Conservation (phyloP, 2,888 invertebrate genomes). For the Anoplius nigerrimus region DNA sequence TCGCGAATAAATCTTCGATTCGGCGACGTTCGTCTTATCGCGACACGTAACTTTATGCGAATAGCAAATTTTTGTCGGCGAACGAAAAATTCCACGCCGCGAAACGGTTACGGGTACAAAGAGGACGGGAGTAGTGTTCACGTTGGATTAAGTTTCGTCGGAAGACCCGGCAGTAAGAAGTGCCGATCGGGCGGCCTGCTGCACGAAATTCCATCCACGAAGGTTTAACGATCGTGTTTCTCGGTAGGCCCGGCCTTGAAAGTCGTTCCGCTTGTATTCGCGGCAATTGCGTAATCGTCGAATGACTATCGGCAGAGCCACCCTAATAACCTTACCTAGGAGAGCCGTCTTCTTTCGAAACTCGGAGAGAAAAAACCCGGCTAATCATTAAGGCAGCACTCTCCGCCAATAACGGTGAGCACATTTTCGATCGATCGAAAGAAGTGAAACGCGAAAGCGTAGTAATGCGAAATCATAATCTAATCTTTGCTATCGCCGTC, state of each 20-base stretch:
- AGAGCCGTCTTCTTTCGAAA: neutral
- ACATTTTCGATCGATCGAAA: too few relatives aligned
- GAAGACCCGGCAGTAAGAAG: conserved; percentile 15
- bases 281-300: conserved; percentile 46
- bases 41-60: neutral
- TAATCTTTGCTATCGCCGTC: too few relatives aligned
- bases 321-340: neutral
- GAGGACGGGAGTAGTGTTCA: neutral
- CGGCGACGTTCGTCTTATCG: neutral
- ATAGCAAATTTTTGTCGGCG: neutral
- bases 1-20: neutral
- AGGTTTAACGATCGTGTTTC: conserved; percentile 60
- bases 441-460: too few relatives aligned
- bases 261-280: conserved; percentile 54
- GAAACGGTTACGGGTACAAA: neutral
- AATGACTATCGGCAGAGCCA: conserved; percentile 29
- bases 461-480: too few relatives aligned
- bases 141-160: neutral
- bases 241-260: conserved; percentile 60
- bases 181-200: neutral
- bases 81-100: neutral
- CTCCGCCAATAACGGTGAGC: too few relatives aligned
- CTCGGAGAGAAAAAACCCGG: too few relatives aligned
- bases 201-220: conserved; percentile 57
- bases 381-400: too few relatives aligned